A percentile compares a stretch with the other conserved stretches of the same genome.
Conservation (phyloP, 2,888 invertebrate species). For the Amblyjoppa fuscipennis region DNA sequence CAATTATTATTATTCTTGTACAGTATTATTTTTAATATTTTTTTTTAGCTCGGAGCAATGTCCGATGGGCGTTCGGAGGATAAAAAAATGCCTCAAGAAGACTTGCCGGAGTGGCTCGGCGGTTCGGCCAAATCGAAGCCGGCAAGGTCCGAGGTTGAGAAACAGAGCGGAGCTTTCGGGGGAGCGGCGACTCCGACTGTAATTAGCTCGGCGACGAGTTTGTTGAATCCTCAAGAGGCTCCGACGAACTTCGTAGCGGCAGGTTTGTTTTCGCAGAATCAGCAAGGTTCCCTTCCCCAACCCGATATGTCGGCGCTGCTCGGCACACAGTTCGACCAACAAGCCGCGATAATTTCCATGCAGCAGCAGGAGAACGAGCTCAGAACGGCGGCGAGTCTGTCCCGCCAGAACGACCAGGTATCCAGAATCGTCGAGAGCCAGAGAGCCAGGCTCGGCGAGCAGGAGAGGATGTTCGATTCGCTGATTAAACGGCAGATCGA, state of each 20-base stretch:
- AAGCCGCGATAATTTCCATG: constrained; percentile 77
- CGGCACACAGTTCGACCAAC: constrained; percentile 79
- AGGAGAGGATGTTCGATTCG: constrained; percentile 79
- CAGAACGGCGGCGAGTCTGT: constrained; percentile 76
- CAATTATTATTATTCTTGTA: not conserved
- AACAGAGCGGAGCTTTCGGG: constrained; percentile 19
- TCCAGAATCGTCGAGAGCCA: constrained; percentile 76
- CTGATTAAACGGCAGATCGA: constrained; percentile 79
- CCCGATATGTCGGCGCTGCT: constrained; percentile 73
- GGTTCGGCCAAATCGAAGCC: constrained; percentile 73
- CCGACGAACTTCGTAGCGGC: constrained; percentile 10
- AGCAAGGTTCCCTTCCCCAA: constrained; percentile 48
- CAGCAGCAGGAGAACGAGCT: constrained; percentile 81
- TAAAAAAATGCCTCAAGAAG: constrained; percentile 64
- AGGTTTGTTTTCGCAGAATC: constrained; percentile 42
- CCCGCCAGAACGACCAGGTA: constrained; percentile 79
- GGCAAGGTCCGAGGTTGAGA: constrained; percentile 56
- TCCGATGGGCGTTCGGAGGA: constrained; percentile 7
- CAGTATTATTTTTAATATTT: not conserved
- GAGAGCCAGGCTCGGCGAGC: constrained; percentile 74
- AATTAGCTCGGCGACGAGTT: constrained; percentile 19
- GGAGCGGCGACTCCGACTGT: not conserved
- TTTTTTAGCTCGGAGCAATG: constrained; percentile 41
- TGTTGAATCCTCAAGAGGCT: constrained; percentile 12
- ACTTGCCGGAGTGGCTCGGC: constrained; percentile 82